Conservation (phyloP, 30 jellyfish, hydroid and myxozoan species). For the Aurelia aurita complex sp. Pacific region DNA sequence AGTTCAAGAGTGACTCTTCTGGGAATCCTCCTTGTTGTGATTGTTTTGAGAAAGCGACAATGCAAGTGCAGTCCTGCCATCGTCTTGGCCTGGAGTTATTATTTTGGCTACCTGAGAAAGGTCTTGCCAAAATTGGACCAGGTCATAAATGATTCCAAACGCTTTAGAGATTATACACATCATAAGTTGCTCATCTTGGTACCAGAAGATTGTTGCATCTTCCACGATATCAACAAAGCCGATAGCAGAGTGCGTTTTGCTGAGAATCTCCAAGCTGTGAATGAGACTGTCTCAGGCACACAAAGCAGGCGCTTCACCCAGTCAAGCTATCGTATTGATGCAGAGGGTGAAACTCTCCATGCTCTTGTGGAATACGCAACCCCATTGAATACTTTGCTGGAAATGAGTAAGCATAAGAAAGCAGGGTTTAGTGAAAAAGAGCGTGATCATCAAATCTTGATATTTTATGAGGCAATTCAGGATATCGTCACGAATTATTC, state of each 20-base stretch:
- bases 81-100: not conserved
- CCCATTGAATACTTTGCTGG: not conserved
- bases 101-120: constrained; percentile 3
- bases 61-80: not conserved
- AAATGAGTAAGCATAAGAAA: constrained; percentile 1
- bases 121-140: not conserved
- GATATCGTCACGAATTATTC: not conserved
- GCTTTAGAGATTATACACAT: not conserved
- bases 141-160: not conserved
- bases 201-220: not conserved
- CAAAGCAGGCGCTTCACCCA: not conserved
- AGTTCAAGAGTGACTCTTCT: too few species aligned
- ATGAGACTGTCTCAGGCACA: not conserved
- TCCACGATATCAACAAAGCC: not conserved
- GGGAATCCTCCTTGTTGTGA: too few species aligned
- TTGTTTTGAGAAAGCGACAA: not conserved
- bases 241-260: not conserved
- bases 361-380: not conserved
- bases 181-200: not conserved
- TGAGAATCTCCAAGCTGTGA: not conserved
- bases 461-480: not conserved
- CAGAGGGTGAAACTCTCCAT: not conserved
- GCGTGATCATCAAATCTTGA: not conserved
- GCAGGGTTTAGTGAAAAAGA: not conserved
- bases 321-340: not conserved